Conservation (phyloP, 2,888 invertebrate species). For the Sesamia inferens region DNA sequence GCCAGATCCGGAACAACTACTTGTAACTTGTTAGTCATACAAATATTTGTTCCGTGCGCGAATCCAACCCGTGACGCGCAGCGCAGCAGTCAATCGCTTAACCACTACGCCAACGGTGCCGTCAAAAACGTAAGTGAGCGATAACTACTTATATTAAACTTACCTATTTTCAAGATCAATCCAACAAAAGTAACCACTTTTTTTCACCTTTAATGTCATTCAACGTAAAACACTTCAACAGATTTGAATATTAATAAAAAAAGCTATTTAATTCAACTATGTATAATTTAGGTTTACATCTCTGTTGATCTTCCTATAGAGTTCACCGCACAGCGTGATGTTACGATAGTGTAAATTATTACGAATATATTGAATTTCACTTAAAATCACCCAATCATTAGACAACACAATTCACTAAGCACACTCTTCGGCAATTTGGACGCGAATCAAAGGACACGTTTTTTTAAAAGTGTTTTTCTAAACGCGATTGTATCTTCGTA, state of each 20-base stretch:
- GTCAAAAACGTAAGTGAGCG: too few relatives aligned
- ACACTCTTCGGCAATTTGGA: too few relatives aligned
- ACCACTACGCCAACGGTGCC: too few relatives aligned
- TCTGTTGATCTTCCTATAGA: neutral
- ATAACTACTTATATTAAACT: neutral
- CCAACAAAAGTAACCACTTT: conserved; percentile 6
- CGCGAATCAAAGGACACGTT: neutral
- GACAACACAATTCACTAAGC: too few relatives aligned
- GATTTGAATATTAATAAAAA: neutral
- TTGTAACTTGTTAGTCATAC: too few relatives aligned
- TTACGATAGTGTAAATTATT: neutral
- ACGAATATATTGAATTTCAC: neutral
- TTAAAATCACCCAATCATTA: neutral
- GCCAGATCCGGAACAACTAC: too few relatives aligned
- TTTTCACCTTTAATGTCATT: neutral
- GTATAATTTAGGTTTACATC: neutral
- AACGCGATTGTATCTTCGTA: neutral
- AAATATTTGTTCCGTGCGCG: too few relatives aligned
- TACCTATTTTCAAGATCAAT: conserved; percentile 12
- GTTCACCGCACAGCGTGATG: neutral
- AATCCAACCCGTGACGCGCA: too few relatives aligned
- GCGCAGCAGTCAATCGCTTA: too few relatives aligned
- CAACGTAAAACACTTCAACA: neutral
- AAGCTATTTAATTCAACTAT: neutral
- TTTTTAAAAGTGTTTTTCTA: neutral